Conservation (phyloP, 2,113 vertebrate genomes). For the Tetraodon nigroviridis region DNA sequence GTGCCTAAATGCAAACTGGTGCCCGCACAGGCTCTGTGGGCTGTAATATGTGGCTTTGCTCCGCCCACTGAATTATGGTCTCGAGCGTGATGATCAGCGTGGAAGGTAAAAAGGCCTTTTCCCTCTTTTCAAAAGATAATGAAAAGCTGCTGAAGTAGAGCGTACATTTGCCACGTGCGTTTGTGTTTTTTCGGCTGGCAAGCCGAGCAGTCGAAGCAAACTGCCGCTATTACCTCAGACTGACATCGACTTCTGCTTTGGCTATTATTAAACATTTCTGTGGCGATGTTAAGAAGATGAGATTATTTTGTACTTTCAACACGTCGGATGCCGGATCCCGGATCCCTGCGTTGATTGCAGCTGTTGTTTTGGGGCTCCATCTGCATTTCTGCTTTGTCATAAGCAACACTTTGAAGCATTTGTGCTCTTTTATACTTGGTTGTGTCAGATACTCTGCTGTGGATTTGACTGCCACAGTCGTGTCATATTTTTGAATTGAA, state of each 20-base stretch:
- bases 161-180: conserved; percentile 30
- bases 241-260: conserved; percentile 27
- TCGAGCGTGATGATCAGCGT: conserved; percentile 43
- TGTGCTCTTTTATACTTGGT: conserved; percentile 30
- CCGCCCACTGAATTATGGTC: conserved; percentile 2
- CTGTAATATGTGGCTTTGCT: conserved; percentile 20
- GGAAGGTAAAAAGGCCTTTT: conserved; percentile 46
- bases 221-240: conserved; percentile 60
- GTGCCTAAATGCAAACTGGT: conserved; percentile 28
- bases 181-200: conserved; percentile 45
- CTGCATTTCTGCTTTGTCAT: conserved; percentile 19
- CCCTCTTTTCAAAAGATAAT: conserved; percentile 28
- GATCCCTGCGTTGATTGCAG: conserved; percentile 4
- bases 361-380: conserved; percentile 5
- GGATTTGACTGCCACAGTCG: conserved; percentile 30
- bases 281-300: conserved; percentile 13
- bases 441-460: conserved; percentile 29
- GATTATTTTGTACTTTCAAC: conserved; percentile 19
- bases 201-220: conserved; percentile 38
- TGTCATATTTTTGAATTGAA: conserved; percentile 8
- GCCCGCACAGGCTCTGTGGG: conserved; percentile 25
- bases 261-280: conserved; percentile 5
- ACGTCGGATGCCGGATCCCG: neutral
- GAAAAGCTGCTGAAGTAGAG: conserved; percentile 33
- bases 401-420: conserved; percentile 18